Evolutionary conservation across 2,797 vertebrate species (phyloP).

Genomic region (Telmatherina bonti): DNA sequence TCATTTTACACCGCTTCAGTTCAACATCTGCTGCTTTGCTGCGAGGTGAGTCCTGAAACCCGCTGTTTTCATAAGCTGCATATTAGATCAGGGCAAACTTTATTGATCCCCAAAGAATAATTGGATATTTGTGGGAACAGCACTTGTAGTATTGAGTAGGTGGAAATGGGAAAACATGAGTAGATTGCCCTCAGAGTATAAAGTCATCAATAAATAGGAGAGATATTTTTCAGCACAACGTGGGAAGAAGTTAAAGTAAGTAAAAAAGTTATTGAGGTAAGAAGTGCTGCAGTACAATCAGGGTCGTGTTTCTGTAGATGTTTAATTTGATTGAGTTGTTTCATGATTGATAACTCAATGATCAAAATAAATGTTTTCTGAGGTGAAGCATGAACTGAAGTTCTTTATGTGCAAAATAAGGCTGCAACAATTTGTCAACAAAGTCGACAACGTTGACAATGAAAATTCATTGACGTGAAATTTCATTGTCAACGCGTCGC

Average conservation of each 20-base stretch:
- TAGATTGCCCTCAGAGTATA: slow-evolving; percentile 33
- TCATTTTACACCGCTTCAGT: neutral
- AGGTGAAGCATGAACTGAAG: too few relatives aligned
- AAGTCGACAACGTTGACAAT: too few relatives aligned
- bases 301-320: neutral
- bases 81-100: slow-evolving; percentile 45
- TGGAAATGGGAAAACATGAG: slow-evolving; percentile 1
- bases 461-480: too few relatives aligned
- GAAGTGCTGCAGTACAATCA: neutral
- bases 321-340: too few relatives aligned
- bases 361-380: too few relatives aligned
- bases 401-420: too few relatives aligned
- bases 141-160: neutral
- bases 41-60: neutral
- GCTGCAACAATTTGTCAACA: too few relatives aligned
- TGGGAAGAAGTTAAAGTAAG: neutral
- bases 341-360: too few relatives aligned
- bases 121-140: neutral
- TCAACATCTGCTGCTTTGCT: neutral
- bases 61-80: neutral
- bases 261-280: neutral
- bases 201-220: slow-evolving; percentile 38
- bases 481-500: too few relatives aligned
- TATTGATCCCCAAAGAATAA: slow-evolving; percentile 53
- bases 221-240: slow-evolving; percentile 8